Evolutionary conservation across 2,888 invertebrate genomes (phyloP).

Genomic region (Unio pictorum): DNA sequence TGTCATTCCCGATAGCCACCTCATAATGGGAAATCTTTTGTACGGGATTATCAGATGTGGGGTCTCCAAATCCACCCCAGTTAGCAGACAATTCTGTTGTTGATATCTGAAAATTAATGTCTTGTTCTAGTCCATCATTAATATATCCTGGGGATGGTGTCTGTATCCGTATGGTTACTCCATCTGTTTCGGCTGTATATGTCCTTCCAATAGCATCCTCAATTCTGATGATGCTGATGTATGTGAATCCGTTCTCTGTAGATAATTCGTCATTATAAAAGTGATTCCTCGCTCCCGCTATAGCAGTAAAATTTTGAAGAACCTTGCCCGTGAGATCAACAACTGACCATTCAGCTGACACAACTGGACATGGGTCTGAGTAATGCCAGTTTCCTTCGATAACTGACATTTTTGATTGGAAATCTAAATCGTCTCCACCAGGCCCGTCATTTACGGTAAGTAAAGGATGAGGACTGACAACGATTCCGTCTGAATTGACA

Average conservation of each 20-base stretch:
- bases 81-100: constrained; percentile 38
- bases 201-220: constrained; percentile 39
- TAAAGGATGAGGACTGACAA: constrained; percentile 35
- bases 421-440: constrained; percentile 31
- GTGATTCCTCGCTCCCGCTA: constrained; percentile 15
- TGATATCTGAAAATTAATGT: constrained; percentile 44
- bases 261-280: constrained; percentile 46
- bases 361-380: constrained; percentile 45
- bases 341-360: constrained; percentile 39
- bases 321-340: constrained; percentile 37
- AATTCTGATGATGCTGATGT: constrained; percentile 37
- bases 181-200: constrained; percentile 39
- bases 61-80: constrained; percentile 52
- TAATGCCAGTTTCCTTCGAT: constrained; percentile 47
- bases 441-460: constrained; percentile 36
- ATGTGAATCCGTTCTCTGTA: constrained; percentile 45
- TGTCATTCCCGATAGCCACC: constrained; percentile 55
- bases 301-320: constrained; percentile 22
- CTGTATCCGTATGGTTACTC: constrained; percentile 47
- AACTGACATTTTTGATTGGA: constrained; percentile 34
- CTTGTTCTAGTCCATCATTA: constrained; percentile 45
- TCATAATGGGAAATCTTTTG: constrained; percentile 48
- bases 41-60: constrained; percentile 25
- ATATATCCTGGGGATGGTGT: constrained; percentile 48
- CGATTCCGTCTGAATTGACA: constrained; percentile 35